A percentile compares a stretch with the other conserved stretches of the same genome.
These are phyloP conservation scores for Athalia circularis DNA, from an alignment of 2,888 invertebrate species.

Conservation along the genomic window DNA sequence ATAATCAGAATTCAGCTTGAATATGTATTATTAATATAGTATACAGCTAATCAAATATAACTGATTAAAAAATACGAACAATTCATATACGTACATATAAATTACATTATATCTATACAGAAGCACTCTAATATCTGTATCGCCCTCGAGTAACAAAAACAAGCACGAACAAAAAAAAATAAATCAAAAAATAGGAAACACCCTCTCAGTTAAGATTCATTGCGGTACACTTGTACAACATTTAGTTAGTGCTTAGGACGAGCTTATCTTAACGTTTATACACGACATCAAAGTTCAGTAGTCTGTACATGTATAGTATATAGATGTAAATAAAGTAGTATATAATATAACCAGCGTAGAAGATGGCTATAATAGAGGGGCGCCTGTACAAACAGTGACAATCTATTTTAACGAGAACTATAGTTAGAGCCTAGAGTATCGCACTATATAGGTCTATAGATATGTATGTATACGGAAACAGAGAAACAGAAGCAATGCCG, in stretches of 20 bases:
- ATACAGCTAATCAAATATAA: no score
- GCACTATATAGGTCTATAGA: neutral
- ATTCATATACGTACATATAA: no score
- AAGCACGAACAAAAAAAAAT: neutral
- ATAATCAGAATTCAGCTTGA: no score
- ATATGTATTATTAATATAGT: no score
- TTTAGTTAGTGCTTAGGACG: conserved; percentile 17
- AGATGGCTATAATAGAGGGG: conserved; percentile 7
- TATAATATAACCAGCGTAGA: neutral
- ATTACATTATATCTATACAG: no score
- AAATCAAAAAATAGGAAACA: neutral
- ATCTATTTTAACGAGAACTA: conserved; percentile 15
- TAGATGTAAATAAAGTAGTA: neutral
- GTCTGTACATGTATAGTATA: neutral
- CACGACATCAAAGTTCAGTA: conserved; percentile 9
- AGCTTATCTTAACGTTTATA: conserved; percentile 36
- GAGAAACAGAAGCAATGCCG: no score
- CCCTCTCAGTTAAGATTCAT: neutral
- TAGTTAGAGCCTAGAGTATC: neutral
- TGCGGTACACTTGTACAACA: neutral
- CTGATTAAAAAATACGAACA: no score
- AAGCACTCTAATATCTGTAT: no score
- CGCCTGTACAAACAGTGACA: conserved; percentile 26
- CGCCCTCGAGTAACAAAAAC: no score
- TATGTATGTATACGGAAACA: neutral